Evolutionary conservation across 2,888 invertebrate genomes (phyloP).

Genomic region (Tolmerus cingulatus): DNA sequence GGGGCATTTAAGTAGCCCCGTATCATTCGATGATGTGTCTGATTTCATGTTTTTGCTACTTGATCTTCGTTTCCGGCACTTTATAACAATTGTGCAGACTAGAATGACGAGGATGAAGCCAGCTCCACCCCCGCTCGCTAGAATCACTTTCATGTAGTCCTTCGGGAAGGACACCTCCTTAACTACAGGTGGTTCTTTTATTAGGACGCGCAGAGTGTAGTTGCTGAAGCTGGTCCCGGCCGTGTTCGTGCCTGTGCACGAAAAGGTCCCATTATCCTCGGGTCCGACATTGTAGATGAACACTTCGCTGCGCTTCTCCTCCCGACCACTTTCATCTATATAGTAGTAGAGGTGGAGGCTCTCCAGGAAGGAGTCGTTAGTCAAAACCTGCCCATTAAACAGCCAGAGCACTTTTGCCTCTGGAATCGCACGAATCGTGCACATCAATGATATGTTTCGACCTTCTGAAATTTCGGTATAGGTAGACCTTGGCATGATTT

Average conservation of each 20-base stretch:
- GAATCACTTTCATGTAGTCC: constrained; percentile 75
- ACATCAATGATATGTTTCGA: constrained; percentile 81
- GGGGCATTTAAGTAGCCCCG: constrained; percentile 66
- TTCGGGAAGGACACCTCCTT: constrained; percentile 74
- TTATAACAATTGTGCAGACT: constrained; percentile 72
- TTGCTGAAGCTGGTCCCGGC: constrained; percentile 83
- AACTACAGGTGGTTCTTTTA: constrained; percentile 76
- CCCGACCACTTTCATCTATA: constrained; percentile 75
- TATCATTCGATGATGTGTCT: constrained; percentile 68
- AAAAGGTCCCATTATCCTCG: constrained; percentile 85
- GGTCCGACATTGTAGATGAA: constrained; percentile 79
- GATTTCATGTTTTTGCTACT: constrained; percentile 67
- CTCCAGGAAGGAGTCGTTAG: constrained; percentile 76
- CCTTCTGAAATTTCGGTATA: constrained; percentile 81
- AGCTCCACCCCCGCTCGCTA: constrained; percentile 71
- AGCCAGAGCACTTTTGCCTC: constrained; percentile 85
- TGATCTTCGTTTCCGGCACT: constrained; percentile 63
- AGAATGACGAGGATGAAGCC: constrained; percentile 72
- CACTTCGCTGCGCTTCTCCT: constrained; percentile 80
- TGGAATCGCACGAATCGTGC: constrained; percentile 82
- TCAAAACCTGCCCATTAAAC: constrained; percentile 81
- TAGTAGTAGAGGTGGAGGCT: constrained; percentile 75
- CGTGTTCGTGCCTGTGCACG: constrained; percentile 85
- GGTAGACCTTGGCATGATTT: constrained; percentile 77
- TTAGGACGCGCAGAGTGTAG: constrained; percentile 79